These are phyloP conservation scores for Eremobia ochroleuca DNA, from an alignment of 2,888 invertebrate species.

Conservation along the genomic window DNA sequence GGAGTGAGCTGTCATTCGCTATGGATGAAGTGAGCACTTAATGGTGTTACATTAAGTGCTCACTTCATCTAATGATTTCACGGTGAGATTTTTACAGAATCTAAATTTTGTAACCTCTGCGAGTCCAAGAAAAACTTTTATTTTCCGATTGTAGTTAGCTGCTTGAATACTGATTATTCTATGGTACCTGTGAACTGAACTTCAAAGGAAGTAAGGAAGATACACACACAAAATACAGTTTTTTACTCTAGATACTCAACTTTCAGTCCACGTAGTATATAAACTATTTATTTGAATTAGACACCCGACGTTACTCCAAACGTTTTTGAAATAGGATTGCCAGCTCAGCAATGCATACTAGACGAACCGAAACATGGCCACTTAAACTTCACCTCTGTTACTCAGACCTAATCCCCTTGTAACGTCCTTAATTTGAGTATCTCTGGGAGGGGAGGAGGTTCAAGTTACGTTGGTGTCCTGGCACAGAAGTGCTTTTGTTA, in stretches of 20 bases:
- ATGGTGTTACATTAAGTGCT: too few relatives aligned
- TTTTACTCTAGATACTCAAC: slow-evolving; percentile 3
- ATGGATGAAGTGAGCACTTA: too few relatives aligned
- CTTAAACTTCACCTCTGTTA: slow-evolving; percentile 34
- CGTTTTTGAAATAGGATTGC: slow-evolving; percentile 69
- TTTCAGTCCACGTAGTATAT: slow-evolving; percentile 50
- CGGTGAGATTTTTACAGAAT: too few relatives aligned
- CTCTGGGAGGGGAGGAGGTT: slow-evolving; percentile 6
- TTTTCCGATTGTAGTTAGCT: background rate
- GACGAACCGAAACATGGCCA: slow-evolving; percentile 62
- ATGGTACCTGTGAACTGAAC: background rate
- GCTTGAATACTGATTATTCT: background rate
- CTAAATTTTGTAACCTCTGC: too few relatives aligned
- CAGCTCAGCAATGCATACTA: slow-evolving; percentile 71
- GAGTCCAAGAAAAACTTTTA: background rate
- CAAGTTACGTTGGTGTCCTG: slow-evolving; percentile 41
- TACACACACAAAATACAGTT: background rate
- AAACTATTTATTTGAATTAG: slow-evolving; percentile 70
- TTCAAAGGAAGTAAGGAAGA: background rate
- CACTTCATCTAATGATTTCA: too few relatives aligned
- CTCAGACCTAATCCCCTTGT: background rate
- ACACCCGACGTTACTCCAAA: slow-evolving; percentile 57
- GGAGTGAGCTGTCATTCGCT: too few relatives aligned
- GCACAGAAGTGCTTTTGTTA: slow-evolving; percentile 58
- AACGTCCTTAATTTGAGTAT: background rate